These are phyloP conservation scores for Ameiurus melas DNA, from an alignment of 2,113 vertebrate species.

Conservation along the genomic window DNA sequence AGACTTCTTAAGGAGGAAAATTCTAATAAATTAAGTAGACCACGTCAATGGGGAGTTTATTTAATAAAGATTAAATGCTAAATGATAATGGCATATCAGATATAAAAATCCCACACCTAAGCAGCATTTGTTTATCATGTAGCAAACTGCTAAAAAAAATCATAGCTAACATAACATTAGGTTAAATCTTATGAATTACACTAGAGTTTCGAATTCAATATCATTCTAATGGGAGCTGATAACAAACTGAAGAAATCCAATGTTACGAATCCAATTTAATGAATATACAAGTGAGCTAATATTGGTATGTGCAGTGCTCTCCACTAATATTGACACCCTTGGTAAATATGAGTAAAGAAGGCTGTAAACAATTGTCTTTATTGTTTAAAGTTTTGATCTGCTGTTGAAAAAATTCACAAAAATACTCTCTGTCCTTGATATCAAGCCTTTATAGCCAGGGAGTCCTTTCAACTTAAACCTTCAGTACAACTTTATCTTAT, in stretches of 20 bases:
- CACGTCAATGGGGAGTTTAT: neutral
- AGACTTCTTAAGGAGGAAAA: neutral
- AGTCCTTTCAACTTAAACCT: neutral
- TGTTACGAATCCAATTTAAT: neutral
- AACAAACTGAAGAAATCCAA: too few species aligned
- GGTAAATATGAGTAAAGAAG: too few species aligned
- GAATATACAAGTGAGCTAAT: neutral
- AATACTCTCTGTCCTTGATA: too few species aligned
- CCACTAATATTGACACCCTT: too few species aligned
- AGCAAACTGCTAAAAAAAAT: neutral
- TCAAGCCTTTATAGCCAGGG: too few species aligned
- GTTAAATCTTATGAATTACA: neutral
- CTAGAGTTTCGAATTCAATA: neutral
- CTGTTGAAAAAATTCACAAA: too few species aligned
- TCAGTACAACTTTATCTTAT: too few species aligned
- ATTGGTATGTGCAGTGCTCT: too few species aligned
- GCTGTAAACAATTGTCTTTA: too few species aligned
- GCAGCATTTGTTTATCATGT: neutral
- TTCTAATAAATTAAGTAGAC: neutral
- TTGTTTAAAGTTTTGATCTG: too few species aligned
- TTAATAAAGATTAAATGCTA: neutral
- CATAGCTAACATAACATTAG: neutral
- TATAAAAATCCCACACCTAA: too few species aligned
- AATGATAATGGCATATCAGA: neutral
- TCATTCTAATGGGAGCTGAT: neutral